Conservation (phyloP, 2,888 invertebrate genomes). For the Drosophila suboccidentalis region DNA sequence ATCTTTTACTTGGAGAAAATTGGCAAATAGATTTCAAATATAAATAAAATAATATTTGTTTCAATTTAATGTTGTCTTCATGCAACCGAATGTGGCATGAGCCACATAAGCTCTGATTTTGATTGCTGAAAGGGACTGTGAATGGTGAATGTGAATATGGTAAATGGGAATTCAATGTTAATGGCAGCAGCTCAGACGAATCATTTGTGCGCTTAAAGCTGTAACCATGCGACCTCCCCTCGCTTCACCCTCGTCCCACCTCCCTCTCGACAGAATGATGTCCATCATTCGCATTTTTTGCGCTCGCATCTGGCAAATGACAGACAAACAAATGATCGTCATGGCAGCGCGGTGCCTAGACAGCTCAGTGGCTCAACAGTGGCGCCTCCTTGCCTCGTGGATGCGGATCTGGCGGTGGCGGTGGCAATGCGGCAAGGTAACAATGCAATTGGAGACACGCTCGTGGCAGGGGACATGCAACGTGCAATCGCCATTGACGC, state of each 20-base stretch:
- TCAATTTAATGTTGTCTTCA: constrained; percentile 15
- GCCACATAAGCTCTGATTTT: constrained; percentile 10
- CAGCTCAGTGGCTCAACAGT: constrained; percentile 1
- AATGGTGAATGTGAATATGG: constrained; percentile 11
- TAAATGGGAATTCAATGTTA: constrained; percentile 45
- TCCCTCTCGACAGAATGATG: not conserved
- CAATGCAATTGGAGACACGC: constrained; percentile 14
- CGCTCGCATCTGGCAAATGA: constrained; percentile 41
- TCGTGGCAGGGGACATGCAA: constrained; percentile 7
- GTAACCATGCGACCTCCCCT: not conserved
- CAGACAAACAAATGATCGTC: constrained; percentile 49
- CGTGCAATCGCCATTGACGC: constrained; percentile 16
- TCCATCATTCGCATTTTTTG: constrained; percentile 23
- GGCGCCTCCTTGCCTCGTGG: not conserved
- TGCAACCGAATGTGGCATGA: constrained; percentile 4
- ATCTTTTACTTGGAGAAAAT: not conserved
- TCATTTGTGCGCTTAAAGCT: constrained; percentile 21
- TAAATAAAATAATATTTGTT: constrained; percentile 30
- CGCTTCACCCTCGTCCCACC: not conserved
- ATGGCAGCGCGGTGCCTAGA: constrained; percentile 29
- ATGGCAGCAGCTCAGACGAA: constrained; percentile 35
- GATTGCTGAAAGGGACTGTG: constrained; percentile 5
- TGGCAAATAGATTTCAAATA: constrained; percentile 8
- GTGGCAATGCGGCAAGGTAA: not conserved
- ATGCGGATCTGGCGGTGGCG: constrained; percentile 5